A percentile compares a stretch with the other conserved stretches of the same genome.
phyloP scores from a whole-genome alignment of 2,113 vertebrate species.

The Leuciscus idus region DNA sequence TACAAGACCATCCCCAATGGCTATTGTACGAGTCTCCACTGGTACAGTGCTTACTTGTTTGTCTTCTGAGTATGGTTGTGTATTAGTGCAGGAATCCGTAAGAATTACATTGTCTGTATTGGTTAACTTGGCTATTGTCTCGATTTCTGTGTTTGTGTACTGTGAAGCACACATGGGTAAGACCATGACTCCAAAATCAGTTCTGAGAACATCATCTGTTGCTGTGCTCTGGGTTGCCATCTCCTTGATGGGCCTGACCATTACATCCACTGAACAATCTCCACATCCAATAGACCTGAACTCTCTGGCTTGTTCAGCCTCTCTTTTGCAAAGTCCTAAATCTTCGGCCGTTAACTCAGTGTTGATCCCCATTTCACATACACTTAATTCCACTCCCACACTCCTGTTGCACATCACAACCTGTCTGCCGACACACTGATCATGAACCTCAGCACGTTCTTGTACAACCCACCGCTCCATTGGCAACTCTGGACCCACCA shows the following conservation, averaged over 20 bases:
- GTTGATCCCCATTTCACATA: slow-evolving; percentile 82
- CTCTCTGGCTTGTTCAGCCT: slow-evolving; percentile 54
- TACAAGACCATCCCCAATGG: slow-evolving; percentile 88
- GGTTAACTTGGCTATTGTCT: slow-evolving; percentile 75
- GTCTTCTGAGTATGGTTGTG: slow-evolving; percentile 72
- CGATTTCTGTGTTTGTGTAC: slow-evolving; percentile 78
- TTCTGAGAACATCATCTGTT: slow-evolving; percentile 70
- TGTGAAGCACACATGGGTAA: slow-evolving; percentile 73
- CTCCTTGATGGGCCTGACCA: slow-evolving; percentile 70
- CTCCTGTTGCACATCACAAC: slow-evolving; percentile 71
- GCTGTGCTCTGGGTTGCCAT: slow-evolving; percentile 70
- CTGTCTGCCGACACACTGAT: slow-evolving; percentile 71
- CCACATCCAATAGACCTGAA: slow-evolving; percentile 84
- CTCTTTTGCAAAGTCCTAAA: slow-evolving; percentile 52
- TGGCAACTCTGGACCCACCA: slow-evolving; percentile 79
- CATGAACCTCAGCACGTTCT: slow-evolving; percentile 74
- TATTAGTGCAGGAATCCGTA: slow-evolving; percentile 80
- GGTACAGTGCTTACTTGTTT: slow-evolving; percentile 83
- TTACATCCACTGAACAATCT: slow-evolving; percentile 83
- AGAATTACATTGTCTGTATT: slow-evolving; percentile 73
- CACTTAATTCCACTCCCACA: slow-evolving; percentile 71
- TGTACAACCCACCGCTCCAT: slow-evolving; percentile 85
- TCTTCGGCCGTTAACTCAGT: slow-evolving; percentile 72
- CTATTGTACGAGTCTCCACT: slow-evolving; percentile 80
- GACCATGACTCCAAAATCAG: slow-evolving; percentile 79